phyloP scores from a whole-genome alignment of 2,113 vertebrate genomes.

The Jaculus jaculus region DNA sequence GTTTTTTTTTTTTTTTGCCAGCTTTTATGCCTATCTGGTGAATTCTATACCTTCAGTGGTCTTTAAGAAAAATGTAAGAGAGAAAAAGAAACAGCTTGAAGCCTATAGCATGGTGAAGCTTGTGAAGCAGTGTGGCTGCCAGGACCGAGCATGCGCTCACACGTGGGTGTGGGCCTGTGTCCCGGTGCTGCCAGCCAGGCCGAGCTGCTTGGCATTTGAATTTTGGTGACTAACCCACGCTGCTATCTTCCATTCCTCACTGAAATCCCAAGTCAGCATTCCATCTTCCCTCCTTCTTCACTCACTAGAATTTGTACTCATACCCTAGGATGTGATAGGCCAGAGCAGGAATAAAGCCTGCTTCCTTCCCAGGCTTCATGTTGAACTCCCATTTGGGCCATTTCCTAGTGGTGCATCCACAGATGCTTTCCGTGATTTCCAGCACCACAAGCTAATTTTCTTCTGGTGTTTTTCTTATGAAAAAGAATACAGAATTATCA shows the following conservation, averaged over 20 bases:
- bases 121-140: rapidly evolving
- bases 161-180: background rate
- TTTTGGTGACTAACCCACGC: background rate
- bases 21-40: background rate
- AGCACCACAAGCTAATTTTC: background rate
- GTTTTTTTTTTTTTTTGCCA: background rate
- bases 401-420: background rate
- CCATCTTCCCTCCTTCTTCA: background rate
- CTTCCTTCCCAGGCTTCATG: background rate
- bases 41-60: background rate
- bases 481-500: slow-evolving; percentile 16
- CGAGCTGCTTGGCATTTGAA: background rate
- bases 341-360: background rate
- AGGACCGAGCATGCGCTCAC: background rate
- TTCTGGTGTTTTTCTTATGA: slow-evolving; percentile 7
- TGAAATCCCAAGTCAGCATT: background rate
- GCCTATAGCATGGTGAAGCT: background rate
- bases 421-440: background rate
- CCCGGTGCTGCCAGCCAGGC: no score
- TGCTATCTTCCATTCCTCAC: background rate
- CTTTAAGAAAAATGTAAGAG: background rate
- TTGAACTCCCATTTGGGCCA: background rate
- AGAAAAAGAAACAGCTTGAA: background rate
- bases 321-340: background rate
- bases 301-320: background rate